phyloP scores from a whole-genome alignment of 2,888 invertebrate species.

The Drosophila macrothrix region DNA sequence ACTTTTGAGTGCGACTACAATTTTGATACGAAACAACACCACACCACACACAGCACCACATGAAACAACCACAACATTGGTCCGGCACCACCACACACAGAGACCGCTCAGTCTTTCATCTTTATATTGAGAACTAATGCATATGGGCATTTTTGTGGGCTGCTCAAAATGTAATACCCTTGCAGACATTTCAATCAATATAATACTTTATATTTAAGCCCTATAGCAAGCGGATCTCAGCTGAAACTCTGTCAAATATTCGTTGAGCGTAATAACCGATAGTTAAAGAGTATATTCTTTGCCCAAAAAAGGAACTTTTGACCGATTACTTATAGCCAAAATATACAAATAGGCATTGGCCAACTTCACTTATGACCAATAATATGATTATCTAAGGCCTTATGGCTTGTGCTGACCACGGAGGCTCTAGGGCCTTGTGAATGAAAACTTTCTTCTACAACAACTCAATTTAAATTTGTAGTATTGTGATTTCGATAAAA shows the following conservation, averaged over 20 bases:
- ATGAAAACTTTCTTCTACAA: neutral
- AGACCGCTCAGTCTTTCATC: constrained; percentile 44
- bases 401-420: neutral
- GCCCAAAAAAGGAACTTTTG: neutral
- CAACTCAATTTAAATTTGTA: neutral
- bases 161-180: constrained; percentile 5
- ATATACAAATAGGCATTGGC: neutral
- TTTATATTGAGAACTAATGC: constrained; percentile 13
- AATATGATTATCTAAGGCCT: neutral
- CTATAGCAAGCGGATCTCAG: neutral
- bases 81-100: constrained; percentile 52
- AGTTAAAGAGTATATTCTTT: neutral
- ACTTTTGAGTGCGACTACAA: constrained; percentile 71
- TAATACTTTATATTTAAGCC: neutral
- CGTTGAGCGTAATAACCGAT: no score
- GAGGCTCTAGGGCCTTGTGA: neutral
- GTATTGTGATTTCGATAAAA: neutral
- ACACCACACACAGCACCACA: constrained; percentile 27
- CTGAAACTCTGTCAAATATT: neutral
- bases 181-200: neutral
- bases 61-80: neutral
- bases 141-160: neutral
- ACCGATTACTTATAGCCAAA: neutral
- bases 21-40: constrained; percentile 56
- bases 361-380: neutral